Evolutionary conservation across 92 coral and sea anemone species (phyloP).

Genomic region (Porites rus): DNA sequence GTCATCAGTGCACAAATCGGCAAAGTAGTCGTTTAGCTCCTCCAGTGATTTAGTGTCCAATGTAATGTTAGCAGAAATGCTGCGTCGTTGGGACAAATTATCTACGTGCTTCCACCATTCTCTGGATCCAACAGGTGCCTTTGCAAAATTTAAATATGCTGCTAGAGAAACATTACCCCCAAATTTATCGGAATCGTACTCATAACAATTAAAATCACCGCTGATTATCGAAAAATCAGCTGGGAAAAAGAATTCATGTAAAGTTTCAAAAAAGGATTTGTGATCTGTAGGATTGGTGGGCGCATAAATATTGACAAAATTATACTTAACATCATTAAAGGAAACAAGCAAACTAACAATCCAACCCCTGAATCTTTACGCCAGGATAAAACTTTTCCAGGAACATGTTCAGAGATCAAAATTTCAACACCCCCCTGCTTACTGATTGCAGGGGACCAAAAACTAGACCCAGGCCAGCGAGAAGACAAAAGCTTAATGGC

Average conservation of each 20-base stretch:
- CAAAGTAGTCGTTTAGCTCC: no score
- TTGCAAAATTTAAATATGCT: no score
- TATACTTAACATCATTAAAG: neutral
- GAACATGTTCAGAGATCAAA: neutral
- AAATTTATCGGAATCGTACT: conserved; percentile 10
- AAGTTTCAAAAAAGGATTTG: neutral
- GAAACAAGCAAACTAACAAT: neutral
- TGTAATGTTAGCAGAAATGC: no score
- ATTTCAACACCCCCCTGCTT: conserved; percentile 15
- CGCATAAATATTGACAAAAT: conserved; percentile 30
- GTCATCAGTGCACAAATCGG: no score
- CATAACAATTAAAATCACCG: conserved; percentile 45
- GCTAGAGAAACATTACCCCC: no score
- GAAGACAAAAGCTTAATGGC: no score
- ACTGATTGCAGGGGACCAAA: conserved; percentile 22
- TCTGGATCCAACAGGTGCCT: no score
- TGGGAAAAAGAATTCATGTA: conserved; percentile 12
- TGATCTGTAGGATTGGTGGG: conserved; percentile 35
- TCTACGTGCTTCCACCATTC: no score
- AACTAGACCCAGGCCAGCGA: neutral
- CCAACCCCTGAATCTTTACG: conserved; percentile 10
- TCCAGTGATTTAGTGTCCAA: no score
- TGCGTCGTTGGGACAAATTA: no score
- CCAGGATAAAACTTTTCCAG: neutral
- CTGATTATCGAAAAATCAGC: neutral